Percentiles rank a stretch among this genome's conserved stretches.
These are phyloP conservation scores for Cancer borealis DNA, from an alignment of 2,888 invertebrate species.

Conservation along the genomic window DNA sequence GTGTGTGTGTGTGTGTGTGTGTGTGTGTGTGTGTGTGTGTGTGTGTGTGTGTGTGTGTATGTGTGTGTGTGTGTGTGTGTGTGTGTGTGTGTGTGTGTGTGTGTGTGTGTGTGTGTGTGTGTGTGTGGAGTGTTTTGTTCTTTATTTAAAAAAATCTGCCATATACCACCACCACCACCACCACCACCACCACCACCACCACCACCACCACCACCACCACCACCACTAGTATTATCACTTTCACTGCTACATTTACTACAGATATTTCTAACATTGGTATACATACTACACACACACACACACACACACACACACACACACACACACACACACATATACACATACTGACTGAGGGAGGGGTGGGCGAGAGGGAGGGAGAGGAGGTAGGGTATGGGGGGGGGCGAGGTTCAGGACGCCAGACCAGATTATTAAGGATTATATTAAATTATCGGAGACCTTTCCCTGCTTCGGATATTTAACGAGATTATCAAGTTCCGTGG, in stretches of 20 bases:
- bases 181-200: not conserved
- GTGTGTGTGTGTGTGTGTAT: too few species aligned
- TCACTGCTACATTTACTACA: not conserved
- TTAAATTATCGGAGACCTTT: not conserved
- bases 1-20: too few species aligned
- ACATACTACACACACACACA: not conserved
- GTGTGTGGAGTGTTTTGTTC: too few species aligned
- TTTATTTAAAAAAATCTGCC: too few species aligned
- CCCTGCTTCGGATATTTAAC: not conserved
- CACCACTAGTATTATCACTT: not conserved
- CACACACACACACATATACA: slow-evolving; percentile 33
- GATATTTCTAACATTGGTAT: not conserved
- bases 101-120: too few species aligned
- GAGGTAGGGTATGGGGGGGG: too few species aligned
- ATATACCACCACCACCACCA: too few species aligned
- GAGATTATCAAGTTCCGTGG: slow-evolving; percentile 21
- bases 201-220: not conserved
- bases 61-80: too few species aligned
- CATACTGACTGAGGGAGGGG: not conserved
- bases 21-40: too few species aligned
- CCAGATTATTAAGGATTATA: not conserved
- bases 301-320: slow-evolving; percentile 36
- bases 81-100: too few species aligned
- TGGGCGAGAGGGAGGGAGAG: not conserved
- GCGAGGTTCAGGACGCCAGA: not conserved